A percentile compares a stretch with the other conserved stretches of the same genome.
Conservation (phyloP, 1,140 invertebrate genomes). For the Helicorthomorpha holstii region DNA sequence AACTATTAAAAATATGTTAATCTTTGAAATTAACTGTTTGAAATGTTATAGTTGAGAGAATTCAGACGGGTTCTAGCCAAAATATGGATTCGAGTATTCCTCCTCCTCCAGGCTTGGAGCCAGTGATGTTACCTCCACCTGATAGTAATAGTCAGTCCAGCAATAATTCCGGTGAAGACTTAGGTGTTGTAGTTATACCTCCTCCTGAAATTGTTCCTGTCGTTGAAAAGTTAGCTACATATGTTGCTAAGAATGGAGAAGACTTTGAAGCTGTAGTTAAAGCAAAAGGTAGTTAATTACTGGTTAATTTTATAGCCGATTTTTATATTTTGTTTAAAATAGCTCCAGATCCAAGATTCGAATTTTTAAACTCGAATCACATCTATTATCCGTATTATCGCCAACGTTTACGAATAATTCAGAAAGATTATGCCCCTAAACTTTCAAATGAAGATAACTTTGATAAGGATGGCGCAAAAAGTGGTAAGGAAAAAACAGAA, state of each 20-base stretch:
- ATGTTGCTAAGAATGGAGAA: slow-evolving; percentile 82
- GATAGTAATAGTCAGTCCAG: slow-evolving; percentile 21
- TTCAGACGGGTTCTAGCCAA: too few species aligned
- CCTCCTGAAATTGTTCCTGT: slow-evolving; percentile 65
- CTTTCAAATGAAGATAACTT: slow-evolving; percentile 2
- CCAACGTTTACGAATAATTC: slow-evolving; percentile 8
- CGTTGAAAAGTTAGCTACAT: slow-evolving; percentile 89
- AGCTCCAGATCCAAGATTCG: slow-evolving; percentile 51
- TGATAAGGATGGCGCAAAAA: slow-evolving; percentile 11
- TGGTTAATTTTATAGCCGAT: not conserved
- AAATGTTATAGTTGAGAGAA: too few species aligned
- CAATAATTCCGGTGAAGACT: slow-evolving; percentile 32
- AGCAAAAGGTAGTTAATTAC: slow-evolving; percentile 42
- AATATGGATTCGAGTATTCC: slow-evolving; percentile 2
- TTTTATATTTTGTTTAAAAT: slow-evolving; percentile 3
- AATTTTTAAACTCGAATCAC: slow-evolving; percentile 53
- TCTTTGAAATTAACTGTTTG: not conserved
- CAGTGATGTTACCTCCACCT: slow-evolving; percentile 18
- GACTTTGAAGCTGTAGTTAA: slow-evolving; percentile 79
- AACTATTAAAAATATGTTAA: too few species aligned
- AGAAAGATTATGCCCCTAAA: not conserved
- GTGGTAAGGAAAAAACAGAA: not conserved
- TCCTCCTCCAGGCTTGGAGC: slow-evolving; percentile 12
- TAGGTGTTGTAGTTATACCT: slow-evolving; percentile 31
- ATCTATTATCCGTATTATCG: slow-evolving; percentile 58